Base-by-base conservation (phyloP, 2,888 invertebrate species). In the Furcula furcula region DNA sequence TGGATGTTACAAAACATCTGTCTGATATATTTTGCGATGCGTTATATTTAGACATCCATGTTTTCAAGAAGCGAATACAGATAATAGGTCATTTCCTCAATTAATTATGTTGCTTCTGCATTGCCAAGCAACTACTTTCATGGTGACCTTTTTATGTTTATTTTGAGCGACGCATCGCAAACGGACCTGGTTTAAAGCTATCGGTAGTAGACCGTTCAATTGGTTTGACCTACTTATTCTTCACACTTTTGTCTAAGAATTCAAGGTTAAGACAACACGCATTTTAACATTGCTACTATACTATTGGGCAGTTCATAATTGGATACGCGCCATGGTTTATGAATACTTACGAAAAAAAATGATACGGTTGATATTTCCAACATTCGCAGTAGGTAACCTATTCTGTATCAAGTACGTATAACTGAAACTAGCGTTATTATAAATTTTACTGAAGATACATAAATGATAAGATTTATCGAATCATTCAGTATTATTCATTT, bases 121-220 rank as follows among this genome's bases (percentile, higher is more conserved):
- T 65, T 76, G 80, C 76, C 79, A 78, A 73, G 63, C 62, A 65
- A 56, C 67, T 71, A 71, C 61, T 76, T 66, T 65, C 66, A 67
- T 66, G 66, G 60, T 66, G 83, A 86, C 83, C 83, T 84, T 85
- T 27, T 85, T 66, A 63, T 61, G 69, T 77, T 76, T 86, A 85
- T 85, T 86, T 83, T 63, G 65, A 64, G 80, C 71, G 46, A 49
- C 68, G 63, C 66, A 69, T 72, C 67, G 62, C 61, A 61, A 41
- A 50, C 63, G 56, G 54, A 46, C 49, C 39, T 54, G 52, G 61
- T 58, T 57, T 63, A 69, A 65, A 69, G 61, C 65, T 55, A 59
- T 39, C 32, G 43, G 34, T 55, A 48, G 51, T 50, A 66, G 69
- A 69, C 74, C 57, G 54, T 50, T 72, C 65, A 71, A 70, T 67